Evolutionary conservation across 2,888 invertebrate genomes (phyloP), one percentile per base, ranked within the genome.

Genomic region (Drosophila anceps): DNA sequence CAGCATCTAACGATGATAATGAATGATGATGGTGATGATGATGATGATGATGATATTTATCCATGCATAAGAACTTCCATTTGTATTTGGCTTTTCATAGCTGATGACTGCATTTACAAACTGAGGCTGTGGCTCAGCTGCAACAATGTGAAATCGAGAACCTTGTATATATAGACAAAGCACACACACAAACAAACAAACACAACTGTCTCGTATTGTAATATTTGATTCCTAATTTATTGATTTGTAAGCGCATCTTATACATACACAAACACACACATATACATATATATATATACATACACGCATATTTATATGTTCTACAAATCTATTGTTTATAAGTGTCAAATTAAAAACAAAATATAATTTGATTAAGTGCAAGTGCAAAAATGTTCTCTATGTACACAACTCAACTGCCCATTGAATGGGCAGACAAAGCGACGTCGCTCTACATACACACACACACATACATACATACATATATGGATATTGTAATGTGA

Each of bases 221-320:
- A 81, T 64, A 88, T 72, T 81, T 71, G 78, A 83, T 73, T 74
- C 85, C 90, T 90, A 82, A 84, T 84, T 84, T 84, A 84, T 84
- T 89, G 70, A 62, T 63, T 53, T 58, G 64, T 82, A 82, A 59
- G 53, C 72, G 65, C 65, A 66, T 58, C 62, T 46, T 48, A 59
- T 48, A 37, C 58, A 58, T 60, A 65, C 7, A 50, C 18, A 31
- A 46, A 46, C 62, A 24, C 69, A 12, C 79, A 71, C 67, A 67
- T 73, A 64, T 31, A 67, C 31, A 59, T 41, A 41, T 54, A 50
- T 59, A 44, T 79, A 71, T 69, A 67, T 76, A 64, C 24, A 71
- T 31, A 66, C 41, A 41, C 44, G 48, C 58, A 35, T 39, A 65
- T 43, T n/a, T 57, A 15, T 61, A 60, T 63, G 44, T 71, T 81